Base-by-base conservation (phyloP, 2,113 vertebrate genomes). In the Tychaedon coryphoeus region DNA sequence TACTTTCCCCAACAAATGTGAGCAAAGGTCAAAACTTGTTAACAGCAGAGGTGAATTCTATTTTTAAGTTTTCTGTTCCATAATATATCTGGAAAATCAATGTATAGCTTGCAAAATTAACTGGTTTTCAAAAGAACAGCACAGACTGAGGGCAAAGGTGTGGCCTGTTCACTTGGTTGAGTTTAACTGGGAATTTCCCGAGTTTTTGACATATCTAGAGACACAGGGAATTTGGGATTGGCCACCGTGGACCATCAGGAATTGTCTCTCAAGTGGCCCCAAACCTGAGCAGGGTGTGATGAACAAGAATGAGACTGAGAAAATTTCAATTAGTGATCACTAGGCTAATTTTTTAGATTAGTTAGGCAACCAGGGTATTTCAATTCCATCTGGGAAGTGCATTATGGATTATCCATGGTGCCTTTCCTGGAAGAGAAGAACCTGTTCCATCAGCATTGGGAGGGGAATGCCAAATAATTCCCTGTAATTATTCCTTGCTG, bases 11-110 rank as follows among this genome's bases (percentile, higher is more conserved):
- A 98, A 98, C 97, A 98, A 97, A 98, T 87, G 97, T 92, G 97
- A 98, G 86, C 98, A 98, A 98, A 98, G 98, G 98, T 98, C 98
- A 98, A 95, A 98, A 96, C 96, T 98, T 97, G 97, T 98, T 98
- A 97, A 97, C 97, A 97, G 96, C 96, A 96, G 97, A 98, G 97
- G 96, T 96, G 95, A 98, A 94, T 97, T 79, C 92, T 96, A 94
- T 97, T 94, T 97, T 97, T 95, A 79, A 94, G 88, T 97, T 97
- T 97, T 96, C 94, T 94, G 72, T 85, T 96, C 95, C 67, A 61
- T 58, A 64, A 26, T 33, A 81, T 86, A 80, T 61, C 95, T 65
- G 53, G 57, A 88, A 96, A 93, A 92, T 50, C 88, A 92, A 97
- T 67, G 86, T 95, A 89, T 22, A 36, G 54, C 86, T 92, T 34